Evolutionary conservation across 23 tunicate genomes (phyloP), one percentile per base, ranked within the genome.

Genomic region (Ascidia mentula): DNA sequence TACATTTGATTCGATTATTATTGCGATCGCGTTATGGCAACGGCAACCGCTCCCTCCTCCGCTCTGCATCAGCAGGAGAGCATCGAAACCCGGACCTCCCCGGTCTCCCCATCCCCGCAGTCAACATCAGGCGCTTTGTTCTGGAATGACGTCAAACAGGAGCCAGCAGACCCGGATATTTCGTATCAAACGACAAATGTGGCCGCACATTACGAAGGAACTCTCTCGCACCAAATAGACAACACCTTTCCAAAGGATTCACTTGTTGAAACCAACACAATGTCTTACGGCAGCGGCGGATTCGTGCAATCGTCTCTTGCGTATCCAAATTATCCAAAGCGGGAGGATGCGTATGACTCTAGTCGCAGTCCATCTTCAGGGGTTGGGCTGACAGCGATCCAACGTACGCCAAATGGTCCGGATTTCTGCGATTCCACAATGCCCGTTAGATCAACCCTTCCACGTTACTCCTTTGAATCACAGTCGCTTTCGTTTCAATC

Each of bases 291-390:
- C 65, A 53, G 12, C 65, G 22, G 4, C 65, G 7, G 65, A 26
- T 53, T 53, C 24, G 22, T 28, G 24, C 22, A 53, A n/a, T 1
- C 22, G 12, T 9, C 65, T 53, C 65, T 53, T 28, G 22, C 65
- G 65, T 53, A 53, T 53, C 65, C 22, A 53, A 53, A 53, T 9
- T 53, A 53, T 53, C 65, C 65, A 53, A 53, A 53, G 65, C 65
- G 65, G 22, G 28, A 53, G 1, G 65, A 53, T 53, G 65, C 65
- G 65, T 53, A 53, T 9, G 65, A 53, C 28, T 26, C 65, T 20
- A 53, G 24, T 53, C 65, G 24, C 13, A 53, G 65, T 28, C 65
- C 65, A 20, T 26, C 24, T 53, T 53, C 13, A 9, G 65, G 22
- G 65, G 65, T 53, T 20, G 65, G 65, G 12, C 28, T 26, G 24